Evolutionary conservation across 2,888 invertebrate species (phyloP).

Genomic region (Bellardia bayeri): DNA sequence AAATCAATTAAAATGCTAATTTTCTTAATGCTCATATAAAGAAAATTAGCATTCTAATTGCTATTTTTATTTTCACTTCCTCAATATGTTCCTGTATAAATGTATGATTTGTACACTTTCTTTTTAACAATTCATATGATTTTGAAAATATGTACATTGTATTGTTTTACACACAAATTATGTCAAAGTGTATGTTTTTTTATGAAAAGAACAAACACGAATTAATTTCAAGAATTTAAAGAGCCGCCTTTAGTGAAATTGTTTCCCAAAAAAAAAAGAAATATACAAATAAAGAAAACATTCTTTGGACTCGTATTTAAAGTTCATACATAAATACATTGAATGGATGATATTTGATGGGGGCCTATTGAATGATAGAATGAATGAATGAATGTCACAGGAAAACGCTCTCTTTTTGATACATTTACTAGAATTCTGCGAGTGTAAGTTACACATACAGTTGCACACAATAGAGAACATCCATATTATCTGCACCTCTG

Average conservation of each 20-base stretch:
- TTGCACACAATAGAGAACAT: constrained; percentile 50
- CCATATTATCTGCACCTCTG: constrained; percentile 80
- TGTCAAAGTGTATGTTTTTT: constrained; percentile 35
- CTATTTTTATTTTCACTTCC: no score
- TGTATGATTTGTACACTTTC: no score
- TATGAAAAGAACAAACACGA: constrained; percentile 15
- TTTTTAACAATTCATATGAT: no score
- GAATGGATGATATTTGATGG: constrained; percentile 16
- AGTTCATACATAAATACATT: neutral
- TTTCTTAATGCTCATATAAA: no score
- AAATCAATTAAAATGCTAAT: no score
- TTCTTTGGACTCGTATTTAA: constrained; percentile 13
- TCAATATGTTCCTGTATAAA: no score
- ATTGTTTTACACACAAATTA: neutral
- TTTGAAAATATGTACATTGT: no score
- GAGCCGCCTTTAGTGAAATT: neutral
- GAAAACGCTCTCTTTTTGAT: constrained; percentile 6
- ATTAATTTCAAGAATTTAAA: constrained; percentile 32
- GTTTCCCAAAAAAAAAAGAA: neutral
- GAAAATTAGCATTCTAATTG: no score
- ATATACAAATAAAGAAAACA: neutral
- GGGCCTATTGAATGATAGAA: constrained; percentile 49
- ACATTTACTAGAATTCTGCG: neutral
- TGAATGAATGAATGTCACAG: constrained; percentile 52
- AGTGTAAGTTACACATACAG: constrained; percentile 18